Evolutionary conservation across 2,888 invertebrate genomes (phyloP), one percentile per base, ranked within the genome.

Genomic region (Cantharis lateralis): DNA sequence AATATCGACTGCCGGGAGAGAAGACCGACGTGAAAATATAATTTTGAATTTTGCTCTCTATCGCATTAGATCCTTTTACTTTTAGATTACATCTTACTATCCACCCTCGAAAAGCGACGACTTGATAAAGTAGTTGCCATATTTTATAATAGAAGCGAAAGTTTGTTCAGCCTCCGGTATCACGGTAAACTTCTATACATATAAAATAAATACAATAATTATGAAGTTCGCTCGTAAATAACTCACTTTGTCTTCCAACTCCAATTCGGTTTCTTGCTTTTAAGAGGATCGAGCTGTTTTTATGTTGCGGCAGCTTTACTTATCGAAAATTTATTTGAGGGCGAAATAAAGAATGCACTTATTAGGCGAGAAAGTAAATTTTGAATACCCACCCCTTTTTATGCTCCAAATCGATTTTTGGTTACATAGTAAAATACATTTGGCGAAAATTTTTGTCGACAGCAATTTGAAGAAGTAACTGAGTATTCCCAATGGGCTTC

Each of bases 101-200:
- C 81, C 71, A 68, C 80, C 80, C 75, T 77, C 71, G 74, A 75
- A 80, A 81, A 82, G 82, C 85, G 86, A 86, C 86, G 85, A 85
- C 82, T 86, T 86, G 86, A 87, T 87, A 84, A 86, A 87, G 86
- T 85, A 85, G 84, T 83, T 84, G 85, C 83, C 83, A 84, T 86
- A 86, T 86, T 85, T 86, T 85, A 84, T 84, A 85, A 84, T 84
- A 83, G 79, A 80, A 81, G 83, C 80, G 82, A 84, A 85, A 85
- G 85, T 84, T 84, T 84, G 82, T 79, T 77, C 81, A 79, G 72
- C 74, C 79, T 77, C 69, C 74, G 70, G 73, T 78, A 81, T 79
- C 79, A 79, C 79, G 79, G 81, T 78, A 80, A 81, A 82, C 77
- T 78, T 70, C 69, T 76, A 74, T 76, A 76, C 74, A 78, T 78